These are phyloP conservation scores for Percopsis transmontana DNA, from an alignment of 2,113 vertebrate genomes.

Conservation along the genomic window DNA sequence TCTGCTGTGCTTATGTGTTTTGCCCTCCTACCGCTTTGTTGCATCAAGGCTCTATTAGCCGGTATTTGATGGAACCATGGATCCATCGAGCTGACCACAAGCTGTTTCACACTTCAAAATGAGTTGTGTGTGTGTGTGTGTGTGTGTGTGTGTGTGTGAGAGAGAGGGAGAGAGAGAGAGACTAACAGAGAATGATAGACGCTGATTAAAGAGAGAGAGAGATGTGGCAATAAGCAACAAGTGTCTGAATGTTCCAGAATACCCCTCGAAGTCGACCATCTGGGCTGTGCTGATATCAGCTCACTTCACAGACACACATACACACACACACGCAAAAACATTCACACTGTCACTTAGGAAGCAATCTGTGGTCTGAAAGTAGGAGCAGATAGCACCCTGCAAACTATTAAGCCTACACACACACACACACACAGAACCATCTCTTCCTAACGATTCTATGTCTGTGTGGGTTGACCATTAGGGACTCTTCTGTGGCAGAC, in stretches of 20 bases:
- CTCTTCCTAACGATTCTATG: conserved; percentile 25
- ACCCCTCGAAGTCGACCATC: conserved; percentile 68
- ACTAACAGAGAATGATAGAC: conserved; percentile 39
- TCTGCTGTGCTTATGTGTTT: conserved; percentile 21
- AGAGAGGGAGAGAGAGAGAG: conserved; percentile 16
- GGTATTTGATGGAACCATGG: conserved; percentile 48
- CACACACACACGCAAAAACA: conserved; percentile 13
- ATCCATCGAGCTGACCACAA: conserved; percentile 66
- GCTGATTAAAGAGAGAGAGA: conserved; percentile 19
- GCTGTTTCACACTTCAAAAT: conserved; percentile 74
- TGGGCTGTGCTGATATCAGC: conserved; percentile 53
- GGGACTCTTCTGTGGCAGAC: conserved; percentile 55
- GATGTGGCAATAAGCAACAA: conserved; percentile 58
- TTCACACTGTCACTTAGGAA: conserved; percentile 45
- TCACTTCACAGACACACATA: conserved; percentile 12
- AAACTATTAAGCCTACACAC: conserved; percentile 25
- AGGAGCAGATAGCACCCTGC: conserved; percentile 41
- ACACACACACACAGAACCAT: conserved; percentile 2
- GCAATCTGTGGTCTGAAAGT: conserved; percentile 54
- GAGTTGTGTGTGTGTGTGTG: conserved; percentile 34
- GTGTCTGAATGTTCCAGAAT: conserved; percentile 74
- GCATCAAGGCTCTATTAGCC: conserved; percentile 56
- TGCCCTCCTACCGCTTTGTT: conserved; percentile 43
- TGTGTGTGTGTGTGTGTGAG: conserved; percentile 29
- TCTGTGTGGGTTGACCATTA: conserved; percentile 54